Evolutionary conservation across 2,888 invertebrate genomes (phyloP), one percentile per base, ranked within the genome.

Genomic region (Drosophila leonis): DNA sequence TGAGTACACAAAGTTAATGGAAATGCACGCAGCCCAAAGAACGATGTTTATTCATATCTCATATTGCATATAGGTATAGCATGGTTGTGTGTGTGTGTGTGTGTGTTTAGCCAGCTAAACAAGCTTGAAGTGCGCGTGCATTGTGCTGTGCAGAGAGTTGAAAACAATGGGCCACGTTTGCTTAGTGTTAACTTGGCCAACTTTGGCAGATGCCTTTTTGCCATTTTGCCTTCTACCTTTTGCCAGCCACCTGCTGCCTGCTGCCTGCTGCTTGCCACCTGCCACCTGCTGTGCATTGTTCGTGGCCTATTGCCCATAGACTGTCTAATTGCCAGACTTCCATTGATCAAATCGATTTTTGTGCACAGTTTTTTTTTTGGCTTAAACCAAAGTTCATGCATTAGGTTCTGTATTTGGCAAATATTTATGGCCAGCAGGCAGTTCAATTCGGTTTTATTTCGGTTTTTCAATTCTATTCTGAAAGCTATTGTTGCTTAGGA

Each of bases 1-100:
- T 88, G 87, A 66, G 55, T 56, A 54, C 57, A 70, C 70, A 85
- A 85, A 80, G 81, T 81, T 80, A 85, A 88, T 88, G 86, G 81
- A 88, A 83, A 72, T 70, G 57, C 75, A 74, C 65, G 66, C 68
- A 68, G 65, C 56, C 41, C 62, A 62, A 72, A 65, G 65, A 49
- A 64, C 54, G 44, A 55, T 59, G 80, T 74, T 65, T 67, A 65
- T 70, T 64, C 66, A 57, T 56, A 80, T 56, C 69, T 65, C 63
- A 60, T 46, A 74, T 54, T 24, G 54, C 46, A 60, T 59, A 56
- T 55, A n/a, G n/a, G n/a, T n/a, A 49, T 31, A 42, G 51, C 24
- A 42, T 9, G 20, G 52, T 42, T 65, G 12, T 39, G 5, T 37
- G 52, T 46, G 13, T 37, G 41, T 12, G 31, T 41, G 20, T 62